Percentiles rank a stretch among this genome's conserved stretches.
Evolutionary conservation across 2,888 invertebrate species (phyloP).

Genomic region (Seira musarum): DNA sequence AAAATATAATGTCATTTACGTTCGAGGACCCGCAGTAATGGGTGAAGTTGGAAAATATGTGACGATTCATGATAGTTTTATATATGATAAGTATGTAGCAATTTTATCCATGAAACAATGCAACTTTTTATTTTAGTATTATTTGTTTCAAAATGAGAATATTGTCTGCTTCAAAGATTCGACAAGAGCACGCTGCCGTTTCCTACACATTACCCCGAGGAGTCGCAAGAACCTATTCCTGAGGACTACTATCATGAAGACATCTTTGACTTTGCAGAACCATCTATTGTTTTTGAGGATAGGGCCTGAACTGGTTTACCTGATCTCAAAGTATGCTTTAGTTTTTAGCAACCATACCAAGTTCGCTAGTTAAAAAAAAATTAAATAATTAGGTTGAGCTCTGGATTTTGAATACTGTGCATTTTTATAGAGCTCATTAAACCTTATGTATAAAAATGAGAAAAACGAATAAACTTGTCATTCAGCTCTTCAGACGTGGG

Average conservation of each 20-base stretch:
- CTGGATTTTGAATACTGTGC: too few species aligned
- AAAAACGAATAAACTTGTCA: too few species aligned
- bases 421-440: too few species aligned
- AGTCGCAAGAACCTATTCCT: constrained; percentile 75
- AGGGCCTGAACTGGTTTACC: constrained; percentile 45
- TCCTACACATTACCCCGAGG: constrained; percentile 83
- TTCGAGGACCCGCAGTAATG: constrained; percentile 85
- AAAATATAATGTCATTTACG: constrained; percentile 94
- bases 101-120: neutral
- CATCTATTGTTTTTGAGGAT: constrained; percentile 80
- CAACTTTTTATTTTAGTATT: neutral
- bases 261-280: constrained; percentile 82
- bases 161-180: constrained; percentile 19
- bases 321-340: neutral
- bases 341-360: too few species aligned
- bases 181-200: constrained; percentile 78
- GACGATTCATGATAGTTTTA: constrained; percentile 85
- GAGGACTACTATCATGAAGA: constrained; percentile 85
- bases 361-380: too few species aligned
- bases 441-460: too few species aligned
- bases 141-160: neutral
- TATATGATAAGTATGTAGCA: constrained; percentile 76
- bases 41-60: constrained; percentile 87
- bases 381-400: too few species aligned
- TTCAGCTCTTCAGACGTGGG: too few species aligned